Evolutionary conservation across 2,888 invertebrate genomes (phyloP), one percentile per base, ranked within the genome.

Genomic region (Andricus curvator): DNA sequence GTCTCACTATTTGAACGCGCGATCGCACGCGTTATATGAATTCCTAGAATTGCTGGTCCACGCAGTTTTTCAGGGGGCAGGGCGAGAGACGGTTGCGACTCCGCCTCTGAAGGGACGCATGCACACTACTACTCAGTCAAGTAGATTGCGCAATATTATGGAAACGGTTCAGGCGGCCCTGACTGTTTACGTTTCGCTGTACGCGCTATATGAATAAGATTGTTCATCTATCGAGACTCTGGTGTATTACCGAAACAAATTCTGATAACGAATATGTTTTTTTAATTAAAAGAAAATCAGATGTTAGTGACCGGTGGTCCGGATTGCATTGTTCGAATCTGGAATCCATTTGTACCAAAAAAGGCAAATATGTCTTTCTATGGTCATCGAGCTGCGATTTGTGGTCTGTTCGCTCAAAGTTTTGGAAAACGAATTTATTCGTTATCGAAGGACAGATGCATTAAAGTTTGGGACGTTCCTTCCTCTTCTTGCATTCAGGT

Each of bases 381-480:
- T 65, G 97, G 97, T 0, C 97, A 97, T 91, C 95, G 95, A 88
- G 94, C 96, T 1, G 95, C 96, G 17, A 94, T 97, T 84, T 94
- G 94, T 25, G 94, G 94, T 78, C 92, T 97, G 65, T 94, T 96
- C 83, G 93, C 97, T 80, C 96, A 97, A 93, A 94, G 95, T 83
- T 90, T 91, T 22, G 96, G 95, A 8, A 94, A 95, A 84, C 94
- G 95, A 66, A 93, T 97, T 51, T 96, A 96, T 90, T 96, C 97
- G 80, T 93, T 97, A 11, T 95, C 96, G 60, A 95, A 96, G 81
- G 96, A 96, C 88, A 95, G 95, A 88, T 94, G 93, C 85, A 95
- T 98, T 84, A 96, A 96, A 90, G 95, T 97, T 11, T 97, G 97
- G 96, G 96, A 97, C 88, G 93, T 96, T 37, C 93, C 94, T 67